Evolutionary conservation across 2,113 vertebrate species (phyloP), one percentile per base, ranked within the genome.

Genomic region (Phainopepla nitens): DNA sequence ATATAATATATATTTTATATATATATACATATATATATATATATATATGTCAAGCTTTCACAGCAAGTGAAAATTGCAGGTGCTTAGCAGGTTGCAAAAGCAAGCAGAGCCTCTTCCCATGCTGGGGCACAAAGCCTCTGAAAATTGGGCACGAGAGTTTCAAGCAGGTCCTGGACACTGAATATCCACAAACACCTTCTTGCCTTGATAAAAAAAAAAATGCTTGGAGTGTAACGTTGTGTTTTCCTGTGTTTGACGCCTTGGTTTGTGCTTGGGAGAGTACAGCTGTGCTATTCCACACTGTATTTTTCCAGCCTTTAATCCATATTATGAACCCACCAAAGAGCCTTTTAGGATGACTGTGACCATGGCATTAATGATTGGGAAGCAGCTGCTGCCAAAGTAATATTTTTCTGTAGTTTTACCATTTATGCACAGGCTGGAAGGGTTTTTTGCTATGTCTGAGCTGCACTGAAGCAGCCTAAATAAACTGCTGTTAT

Each of bases 211-310:
- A 36, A 41, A n/a, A 41, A n/a, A 79, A 65, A 77, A 41, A 29
- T 2, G 1, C 18, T 78, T 36, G 29, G 20, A 42, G 62, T 11
- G 10, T 20, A 80, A 36, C 0, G 0, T 3, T 50, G 29, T 64
- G 19, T 42, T 88, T 86, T 77, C 6, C 66, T 72, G 18, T 47
- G 13, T 22, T 60, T 54, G 23, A 4, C 61, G 56, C 31, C 36
- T 44, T n/a, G n/a, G 8, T 79, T 78, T 76, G 53, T 79, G 36
- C 66, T 57, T 39, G 13, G 27, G 36, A 93, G 53, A 57, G 49
- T 17, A 12, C 2, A 1, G 36, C 15, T 9, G 5, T 5, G 3
- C 29, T 53, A 1, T 72, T 79, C 56, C 76, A 53, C 49, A 3
- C 14, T 13, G 35, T 8, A 4, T 86, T 92, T 85, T 77, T 41